These are phyloP conservation scores for Nasonovia ribisnigri DNA, from an alignment of 2,888 invertebrate genomes.

Conservation along the genomic window DNA sequence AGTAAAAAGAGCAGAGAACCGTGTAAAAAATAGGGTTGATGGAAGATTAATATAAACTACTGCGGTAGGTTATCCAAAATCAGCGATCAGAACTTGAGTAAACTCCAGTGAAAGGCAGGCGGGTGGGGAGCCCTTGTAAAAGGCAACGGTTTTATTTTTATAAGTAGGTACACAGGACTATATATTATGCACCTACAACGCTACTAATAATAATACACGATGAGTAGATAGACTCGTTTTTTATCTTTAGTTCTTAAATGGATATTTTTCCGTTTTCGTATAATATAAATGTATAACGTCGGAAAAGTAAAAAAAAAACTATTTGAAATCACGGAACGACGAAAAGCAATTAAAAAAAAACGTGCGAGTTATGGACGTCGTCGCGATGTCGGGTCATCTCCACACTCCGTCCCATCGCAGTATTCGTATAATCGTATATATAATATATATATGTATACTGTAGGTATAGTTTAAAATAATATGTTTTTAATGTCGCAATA, in stretches of 20 bases:
- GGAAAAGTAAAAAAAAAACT: neutral
- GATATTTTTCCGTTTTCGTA: neutral
- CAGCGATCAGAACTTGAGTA: neutral
- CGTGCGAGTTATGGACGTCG: neutral
- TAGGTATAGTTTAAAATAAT: neutral
- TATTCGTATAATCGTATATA: neutral
- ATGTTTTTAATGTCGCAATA: neutral
- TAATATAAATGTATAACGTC: neutral
- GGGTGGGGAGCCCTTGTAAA: neutral
- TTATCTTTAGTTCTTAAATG: neutral
- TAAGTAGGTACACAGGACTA: too few species aligned
- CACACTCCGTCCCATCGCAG: neutral
- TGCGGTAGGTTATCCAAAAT: neutral
- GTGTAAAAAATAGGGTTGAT: neutral
- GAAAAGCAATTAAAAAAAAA: neutral
- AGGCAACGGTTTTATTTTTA: too few species aligned
- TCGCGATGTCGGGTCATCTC: neutral
- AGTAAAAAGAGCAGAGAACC: neutral
- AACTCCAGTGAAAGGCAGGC: neutral
- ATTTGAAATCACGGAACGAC: neutral
- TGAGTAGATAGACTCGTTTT: neutral
- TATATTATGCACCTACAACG: neutral
- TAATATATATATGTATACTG: too few species aligned
- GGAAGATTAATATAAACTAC: neutral
- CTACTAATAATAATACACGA: neutral